These are phyloP conservation scores for Drosophila seclusa DNA, from an alignment of 2,888 invertebrate species.

Conservation along the genomic window DNA sequence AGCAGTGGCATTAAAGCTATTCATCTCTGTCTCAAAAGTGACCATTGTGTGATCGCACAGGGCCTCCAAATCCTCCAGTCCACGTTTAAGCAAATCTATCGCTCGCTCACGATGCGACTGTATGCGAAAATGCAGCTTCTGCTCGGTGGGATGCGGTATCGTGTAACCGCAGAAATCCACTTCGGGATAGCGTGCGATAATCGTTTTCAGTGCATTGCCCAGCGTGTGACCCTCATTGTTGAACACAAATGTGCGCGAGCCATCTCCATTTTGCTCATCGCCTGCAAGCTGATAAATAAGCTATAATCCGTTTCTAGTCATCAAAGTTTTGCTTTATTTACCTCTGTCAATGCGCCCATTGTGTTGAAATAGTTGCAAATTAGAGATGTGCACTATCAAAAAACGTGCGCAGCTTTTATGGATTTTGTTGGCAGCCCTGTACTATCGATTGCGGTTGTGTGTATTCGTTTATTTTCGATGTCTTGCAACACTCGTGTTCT, in stretches of 20 bases:
- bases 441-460: slow-evolving; percentile 15
- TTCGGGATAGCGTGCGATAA: slow-evolving; percentile 94
- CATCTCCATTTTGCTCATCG: slow-evolving; percentile 89
- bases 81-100: slow-evolving; percentile 91
- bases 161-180: slow-evolving; percentile 97
- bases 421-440: slow-evolving; percentile 20
- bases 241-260: slow-evolving; percentile 94
- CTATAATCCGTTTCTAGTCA: background rate
- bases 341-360: slow-evolving; percentile 79
- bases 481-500: slow-evolving; percentile 33
- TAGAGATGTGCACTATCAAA: slow-evolving; percentile 5
- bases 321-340: slow-evolving; percentile 9
- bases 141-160: slow-evolving; percentile 97
- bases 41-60: slow-evolving; percentile 92
- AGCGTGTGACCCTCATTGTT: slow-evolving; percentile 97
- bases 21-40: slow-evolving; percentile 89
- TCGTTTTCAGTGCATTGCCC: slow-evolving; percentile 95
- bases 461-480: slow-evolving; percentile 14
- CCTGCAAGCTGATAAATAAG: slow-evolving; percentile 83
- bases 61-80: slow-evolving; percentile 91
- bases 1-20: slow-evolving; percentile 84
- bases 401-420: slow-evolving; percentile 30
- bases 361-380: slow-evolving; percentile 3
- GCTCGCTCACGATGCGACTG: slow-evolving; percentile 91
- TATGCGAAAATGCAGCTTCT: slow-evolving; percentile 95